phyloP scores from a whole-genome alignment of 2,888 invertebrate species.

The Diloba caeruleocephala region DNA sequence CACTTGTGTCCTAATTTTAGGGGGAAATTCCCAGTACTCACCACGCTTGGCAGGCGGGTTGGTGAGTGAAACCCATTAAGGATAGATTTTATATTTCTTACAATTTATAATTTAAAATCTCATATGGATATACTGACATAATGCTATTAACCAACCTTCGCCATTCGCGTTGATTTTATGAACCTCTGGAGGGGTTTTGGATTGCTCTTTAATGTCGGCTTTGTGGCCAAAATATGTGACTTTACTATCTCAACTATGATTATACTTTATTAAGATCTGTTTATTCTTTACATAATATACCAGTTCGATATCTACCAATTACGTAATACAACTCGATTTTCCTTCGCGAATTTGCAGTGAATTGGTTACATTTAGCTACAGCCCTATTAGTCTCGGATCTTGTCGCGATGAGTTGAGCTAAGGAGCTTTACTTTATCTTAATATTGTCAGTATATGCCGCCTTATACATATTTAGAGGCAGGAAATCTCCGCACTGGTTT shows the following conservation, averaged over 20 bases:
- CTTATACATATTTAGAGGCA: slow-evolving; percentile 30
- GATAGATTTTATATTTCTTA: neutral
- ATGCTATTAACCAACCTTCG: neutral
- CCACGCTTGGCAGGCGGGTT: no score
- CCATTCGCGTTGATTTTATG: neutral
- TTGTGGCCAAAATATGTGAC: neutral
- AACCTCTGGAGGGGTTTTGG: neutral
- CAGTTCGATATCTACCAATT: slow-evolving; percentile 13
- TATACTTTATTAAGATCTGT: no score
- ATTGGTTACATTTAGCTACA: slow-evolving; percentile 19
- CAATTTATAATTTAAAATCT: neutral
- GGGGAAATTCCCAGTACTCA: no score
- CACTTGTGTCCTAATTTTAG: no score
- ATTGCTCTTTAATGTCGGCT: neutral
- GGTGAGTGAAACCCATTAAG: neutral
- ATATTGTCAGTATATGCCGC: slow-evolving; percentile 14
- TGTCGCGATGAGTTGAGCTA: slow-evolving; percentile 25
- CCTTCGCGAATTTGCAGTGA: neutral
- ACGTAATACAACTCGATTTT: slow-evolving; percentile 16
- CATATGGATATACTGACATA: neutral
- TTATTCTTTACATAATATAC: neutral
- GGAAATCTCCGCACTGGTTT: slow-evolving; percentile 20
- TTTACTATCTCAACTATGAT: neutral
- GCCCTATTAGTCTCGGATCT: slow-evolving; percentile 22
- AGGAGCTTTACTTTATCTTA: slow-evolving; percentile 35